Conservation (phyloP, 2,113 vertebrate genomes). For the Prochilodus magdalenae region DNA sequence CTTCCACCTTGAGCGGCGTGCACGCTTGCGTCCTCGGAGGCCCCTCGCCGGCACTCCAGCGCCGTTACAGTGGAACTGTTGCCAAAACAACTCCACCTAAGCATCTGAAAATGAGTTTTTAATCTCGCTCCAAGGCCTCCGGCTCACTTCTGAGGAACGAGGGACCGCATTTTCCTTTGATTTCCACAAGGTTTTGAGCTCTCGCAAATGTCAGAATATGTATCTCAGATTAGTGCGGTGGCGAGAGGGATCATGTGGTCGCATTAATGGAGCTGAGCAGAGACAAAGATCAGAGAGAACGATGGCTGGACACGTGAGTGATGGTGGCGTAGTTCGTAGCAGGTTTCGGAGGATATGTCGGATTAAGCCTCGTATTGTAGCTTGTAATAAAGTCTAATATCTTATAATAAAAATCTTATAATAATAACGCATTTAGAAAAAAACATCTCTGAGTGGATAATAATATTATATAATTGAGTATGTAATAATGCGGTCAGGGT, state of each 20-base stretch:
- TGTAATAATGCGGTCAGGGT: no score
- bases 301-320: background rate
- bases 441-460: no score
- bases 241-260: background rate
- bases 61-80: background rate
- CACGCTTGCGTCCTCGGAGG: background rate
- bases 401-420: no score
- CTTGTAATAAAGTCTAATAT: no score
- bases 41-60: background rate
- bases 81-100: slow-evolving; percentile 43
- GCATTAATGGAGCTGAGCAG: background rate
- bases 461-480: no score
- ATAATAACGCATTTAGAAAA: no score
- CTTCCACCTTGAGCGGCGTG: background rate
- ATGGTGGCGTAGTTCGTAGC: background rate
- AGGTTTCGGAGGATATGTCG: no score
- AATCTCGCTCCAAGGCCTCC: slow-evolving; percentile 42
- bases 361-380: no score
- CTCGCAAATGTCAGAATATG: slow-evolving; percentile 25
- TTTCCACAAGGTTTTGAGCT: background rate
- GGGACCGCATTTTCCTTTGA: background rate
- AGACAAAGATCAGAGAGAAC: background rate
- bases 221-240: slow-evolving; percentile 26
- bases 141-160: slow-evolving; percentile 2
- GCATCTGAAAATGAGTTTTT: slow-evolving; percentile 44